Percentiles rank a stretch among this genome's conserved stretches.
Conservation (phyloP, 2,888 invertebrate species). For the Drosophila mettleri region DNA sequence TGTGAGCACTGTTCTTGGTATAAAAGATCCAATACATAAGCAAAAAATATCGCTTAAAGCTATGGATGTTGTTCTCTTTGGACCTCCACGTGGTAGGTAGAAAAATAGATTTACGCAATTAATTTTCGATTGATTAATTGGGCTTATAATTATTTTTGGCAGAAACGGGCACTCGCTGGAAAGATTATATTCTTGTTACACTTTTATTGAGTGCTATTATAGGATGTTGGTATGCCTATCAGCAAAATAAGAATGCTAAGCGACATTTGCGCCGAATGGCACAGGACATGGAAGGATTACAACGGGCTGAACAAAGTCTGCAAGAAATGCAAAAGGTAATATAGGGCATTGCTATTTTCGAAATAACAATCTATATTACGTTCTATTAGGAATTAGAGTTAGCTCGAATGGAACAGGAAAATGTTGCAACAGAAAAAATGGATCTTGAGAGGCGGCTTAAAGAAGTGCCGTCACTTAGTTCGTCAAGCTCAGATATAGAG, state of each 20-base stretch:
- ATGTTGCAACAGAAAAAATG: slow-evolving; percentile 92
- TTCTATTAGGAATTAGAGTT: slow-evolving; percentile 88
- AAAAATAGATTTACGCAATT: background rate
- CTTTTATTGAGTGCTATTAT: slow-evolving; percentile 93
- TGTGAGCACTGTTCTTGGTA: slow-evolving; percentile 93
- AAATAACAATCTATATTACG: background rate
- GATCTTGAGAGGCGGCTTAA: slow-evolving; percentile 92
- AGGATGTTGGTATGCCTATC: slow-evolving; percentile 96
- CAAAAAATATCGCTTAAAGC: slow-evolving; percentile 99
- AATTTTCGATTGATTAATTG: background rate
- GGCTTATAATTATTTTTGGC: slow-evolving; percentile 38
- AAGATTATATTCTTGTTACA: slow-evolving; percentile 95
- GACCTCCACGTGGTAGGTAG: slow-evolving; percentile 95
- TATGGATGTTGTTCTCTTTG: slow-evolving; percentile 99
- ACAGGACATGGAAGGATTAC: slow-evolving; percentile 95
- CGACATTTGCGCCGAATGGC: slow-evolving; percentile 95
- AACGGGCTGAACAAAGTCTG: slow-evolving; percentile 94
- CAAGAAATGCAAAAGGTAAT: slow-evolving; percentile 91
- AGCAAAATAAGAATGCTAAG: slow-evolving; percentile 95
- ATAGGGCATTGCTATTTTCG: background rate
- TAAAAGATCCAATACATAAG: slow-evolving; percentile 99
- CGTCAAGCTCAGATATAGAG: slow-evolving; percentile 92
- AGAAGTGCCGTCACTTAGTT: slow-evolving; percentile 90
- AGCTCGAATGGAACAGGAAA: slow-evolving; percentile 93
- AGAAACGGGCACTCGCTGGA: slow-evolving; percentile 93